Percentiles rank a stretch among this genome's conserved stretches.
These are phyloP conservation scores for Cossypha dichroa DNA, from an alignment of 2,797 vertebrate species.

Conservation along the genomic window DNA sequence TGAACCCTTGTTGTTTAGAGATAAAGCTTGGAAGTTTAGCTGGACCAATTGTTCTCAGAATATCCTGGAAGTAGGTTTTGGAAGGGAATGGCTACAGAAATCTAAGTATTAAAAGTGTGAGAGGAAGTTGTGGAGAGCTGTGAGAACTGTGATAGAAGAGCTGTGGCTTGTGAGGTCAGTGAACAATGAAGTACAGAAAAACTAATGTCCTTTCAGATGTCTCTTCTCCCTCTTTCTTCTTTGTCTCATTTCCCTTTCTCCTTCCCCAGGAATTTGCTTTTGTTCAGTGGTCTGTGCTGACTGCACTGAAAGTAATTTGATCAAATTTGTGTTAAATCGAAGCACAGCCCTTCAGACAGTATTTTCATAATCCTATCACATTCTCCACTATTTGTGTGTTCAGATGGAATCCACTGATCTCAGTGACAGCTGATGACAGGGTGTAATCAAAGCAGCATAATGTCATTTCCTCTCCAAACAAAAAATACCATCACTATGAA, in stretches of 20 bases:
- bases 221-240: background rate
- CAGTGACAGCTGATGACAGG: background rate
- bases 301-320: conserved; percentile 1
- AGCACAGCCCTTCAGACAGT: background rate
- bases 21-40: background rate
- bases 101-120: background rate
- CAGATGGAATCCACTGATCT: background rate
- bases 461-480: background rate
- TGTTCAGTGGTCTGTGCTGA: background rate
- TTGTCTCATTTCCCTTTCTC: background rate
- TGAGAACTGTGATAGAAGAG: background rate
- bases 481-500: background rate
- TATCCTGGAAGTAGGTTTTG: background rate
- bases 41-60: background rate
- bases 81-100: background rate
- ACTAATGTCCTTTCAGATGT: background rate
- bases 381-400: background rate
- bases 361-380: conserved; percentile 5
- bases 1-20: background rate
- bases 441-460: background rate
- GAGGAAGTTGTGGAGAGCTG: background rate
- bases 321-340: conserved; percentile 18
- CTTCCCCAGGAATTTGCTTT: background rate
- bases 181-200: background rate
- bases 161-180: background rate